Evolutionary conservation across 2,113 vertebrate genomes (phyloP), one percentile per base, ranked within the genome.

Genomic region (Bambusicola thoracicus): DNA sequence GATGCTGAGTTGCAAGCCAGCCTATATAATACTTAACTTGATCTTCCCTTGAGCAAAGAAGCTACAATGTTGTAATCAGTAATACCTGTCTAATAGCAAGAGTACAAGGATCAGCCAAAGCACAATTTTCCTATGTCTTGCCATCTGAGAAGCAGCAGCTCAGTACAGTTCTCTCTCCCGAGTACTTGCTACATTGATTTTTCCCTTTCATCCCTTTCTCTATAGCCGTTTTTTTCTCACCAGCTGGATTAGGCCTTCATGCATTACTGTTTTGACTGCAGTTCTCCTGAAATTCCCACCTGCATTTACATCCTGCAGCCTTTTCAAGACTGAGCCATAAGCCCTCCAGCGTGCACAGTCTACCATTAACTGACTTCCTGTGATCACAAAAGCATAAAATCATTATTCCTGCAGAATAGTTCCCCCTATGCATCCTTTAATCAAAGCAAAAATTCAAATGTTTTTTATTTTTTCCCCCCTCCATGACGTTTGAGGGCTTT

Each of bases 1-100:
- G 44, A 91, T 30, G 8, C 32, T 92, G 32, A 34, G 22, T 34
- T 86, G 56, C 73, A 67, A 95, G 59, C 2, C 5, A 36, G 41
- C 29, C 61, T 88, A 70, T 83, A 34, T 59, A 94, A 93, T 40
- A 70, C 11, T 66, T 79, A 73, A 34, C 38, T 41, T 74, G 68
- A 88, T 79, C 88, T 92, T 77, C 72, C 72, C 73, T 46, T 11
- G 6, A 90, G 85, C 62, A 85, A 91, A 77, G 41, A 61, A 62
- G 19, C 41, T 66, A 44, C 36, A 82, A 18, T 7, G 8, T 40
- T 85, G 32, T 38, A 20, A 62, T 25, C 18, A 38, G 20, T 49
- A 46, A 32, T 0, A 41, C 9, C 43, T 70, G 32, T 44, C 63
- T 55, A 67, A 70, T 34, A 84, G 40, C 10, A 72, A 7, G 8